Conservation (phyloP, 2,888 invertebrate genomes). For the Gymnocheta viridis region DNA sequence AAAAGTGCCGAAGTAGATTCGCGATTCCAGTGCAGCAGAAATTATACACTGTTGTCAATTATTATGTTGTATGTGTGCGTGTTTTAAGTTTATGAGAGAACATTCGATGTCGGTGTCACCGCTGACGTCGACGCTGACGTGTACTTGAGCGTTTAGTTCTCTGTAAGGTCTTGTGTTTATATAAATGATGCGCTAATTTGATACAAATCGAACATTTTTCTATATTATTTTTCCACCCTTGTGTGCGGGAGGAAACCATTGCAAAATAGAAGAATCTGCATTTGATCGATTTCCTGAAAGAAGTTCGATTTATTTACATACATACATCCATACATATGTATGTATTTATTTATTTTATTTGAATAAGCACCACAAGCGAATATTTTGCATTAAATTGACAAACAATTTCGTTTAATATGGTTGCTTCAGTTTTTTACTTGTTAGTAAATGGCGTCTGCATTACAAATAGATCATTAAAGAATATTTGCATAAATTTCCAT, state of each 20-base stretch:
- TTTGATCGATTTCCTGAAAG: not conserved
- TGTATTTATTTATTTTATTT: too few relatives aligned
- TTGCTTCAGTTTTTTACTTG: too few relatives aligned
- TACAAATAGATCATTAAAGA: too few relatives aligned
- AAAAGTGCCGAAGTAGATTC: not conserved
- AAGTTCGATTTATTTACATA: not conserved
- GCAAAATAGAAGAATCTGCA: not conserved
- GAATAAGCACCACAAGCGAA: too few relatives aligned
- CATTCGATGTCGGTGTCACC: not conserved
- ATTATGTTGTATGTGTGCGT: not conserved
- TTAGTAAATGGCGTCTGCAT: too few relatives aligned
- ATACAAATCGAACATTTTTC: conserved; percentile 38
- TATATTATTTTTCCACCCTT: conserved; percentile 4
- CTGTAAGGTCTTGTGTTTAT: conserved; percentile 4
- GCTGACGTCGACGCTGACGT: not conserved
- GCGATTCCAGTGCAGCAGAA: conserved; percentile 1
- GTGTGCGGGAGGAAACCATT: not conserved
- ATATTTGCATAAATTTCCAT: too few relatives aligned
- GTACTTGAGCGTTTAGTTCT: not conserved
- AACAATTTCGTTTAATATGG: too few relatives aligned
- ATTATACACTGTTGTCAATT: conserved; percentile 11
- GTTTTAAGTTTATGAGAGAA: not conserved
- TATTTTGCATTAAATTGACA: too few relatives aligned
- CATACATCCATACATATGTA: conserved; percentile 8
- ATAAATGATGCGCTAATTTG: conserved; percentile 55